Base-by-base conservation (phyloP, 2,797 vertebrate genomes). In the Crypturellus tataupa region DNA sequence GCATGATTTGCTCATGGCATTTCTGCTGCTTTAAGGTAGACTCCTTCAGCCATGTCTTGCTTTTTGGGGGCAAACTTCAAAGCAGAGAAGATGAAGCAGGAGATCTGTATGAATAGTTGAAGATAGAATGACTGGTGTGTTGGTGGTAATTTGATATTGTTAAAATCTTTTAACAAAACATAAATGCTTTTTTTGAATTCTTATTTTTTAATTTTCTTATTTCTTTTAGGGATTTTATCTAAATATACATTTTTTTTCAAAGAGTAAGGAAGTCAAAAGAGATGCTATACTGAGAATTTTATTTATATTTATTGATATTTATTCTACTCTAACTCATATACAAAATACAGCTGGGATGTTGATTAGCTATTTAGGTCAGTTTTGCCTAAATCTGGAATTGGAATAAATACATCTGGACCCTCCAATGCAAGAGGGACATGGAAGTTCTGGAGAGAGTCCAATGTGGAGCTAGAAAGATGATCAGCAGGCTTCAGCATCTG, bases 91-190 rank as follows among this genome's bases (percentile, higher is more conserved):
- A 47, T 49, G 58, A 75, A 62, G 18, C 17, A 51, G 55, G 51
- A 73, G 18, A 42, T 75, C 12, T 39, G 9, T 35, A 68, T 53
- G 29, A 58, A 42, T 49, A 40, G 24, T 7, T 75, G 77, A 82
- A 80, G 25, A 16, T 6, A 3, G 17, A 0, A 0, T 51, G 21
- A 12, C 59, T 5, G 3, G 29, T 55, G 23, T 64, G 6, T 80
- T 80, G 9, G 11, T 75, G 56, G 44, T 33, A 29, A 62, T 49
- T 80, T 80, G 12, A 19, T 76, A 51, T 51, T 51, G 49, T 25
- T 51, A 25, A 51, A 25, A 56, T 4, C 11, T 78, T 76, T 68
- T 59, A 69, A 55, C 24, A 15, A 71, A 65, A 20, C 24, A 18
- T 88, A 80, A 68, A 25, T 5, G 1, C 1, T 3, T 42, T 87